These are phyloP conservation scores for Copidosoma floridanum DNA, from an alignment of 1,140 invertebrate species.

Conservation along the genomic window DNA sequence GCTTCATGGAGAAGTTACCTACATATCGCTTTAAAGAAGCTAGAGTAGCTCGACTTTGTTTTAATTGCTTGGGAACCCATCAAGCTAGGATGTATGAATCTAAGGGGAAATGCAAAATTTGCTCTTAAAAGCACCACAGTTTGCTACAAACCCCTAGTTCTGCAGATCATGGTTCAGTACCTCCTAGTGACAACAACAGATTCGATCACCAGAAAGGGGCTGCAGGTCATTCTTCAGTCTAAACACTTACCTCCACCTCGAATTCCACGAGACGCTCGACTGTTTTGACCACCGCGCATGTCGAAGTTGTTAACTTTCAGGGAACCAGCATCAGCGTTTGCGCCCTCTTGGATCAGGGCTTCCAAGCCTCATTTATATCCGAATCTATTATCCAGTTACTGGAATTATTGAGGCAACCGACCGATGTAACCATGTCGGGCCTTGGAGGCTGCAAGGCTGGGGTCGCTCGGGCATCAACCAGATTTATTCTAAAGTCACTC, in stretches of 20 bases:
- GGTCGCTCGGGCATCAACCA: not conserved
- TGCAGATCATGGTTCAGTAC: not conserved
- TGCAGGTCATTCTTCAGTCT: too few relatives aligned
- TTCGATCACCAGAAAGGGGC: not conserved
- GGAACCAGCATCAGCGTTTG: not conserved
- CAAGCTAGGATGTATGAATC: not conserved
- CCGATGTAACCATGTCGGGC: not conserved
- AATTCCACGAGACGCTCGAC: not conserved
- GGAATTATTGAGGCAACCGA: not conserved
- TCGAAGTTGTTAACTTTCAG: not conserved
- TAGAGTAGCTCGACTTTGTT: not conserved
- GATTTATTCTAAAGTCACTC: not conserved
- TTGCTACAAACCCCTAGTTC: not conserved
- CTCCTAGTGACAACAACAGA: not conserved
- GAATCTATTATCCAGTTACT: slow-evolving; percentile 27
- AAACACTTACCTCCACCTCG: not conserved
- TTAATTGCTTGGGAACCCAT: not conserved
- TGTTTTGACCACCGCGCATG: slow-evolving; percentile 8
- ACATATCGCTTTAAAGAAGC: not conserved
- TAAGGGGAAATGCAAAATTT: not conserved
- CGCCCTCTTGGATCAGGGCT: slow-evolving; percentile 33
- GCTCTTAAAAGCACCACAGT: not conserved
- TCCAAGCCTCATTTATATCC: slow-evolving; percentile 27
- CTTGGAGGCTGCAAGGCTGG: not conserved
- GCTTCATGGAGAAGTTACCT: not conserved